Evolutionary conservation across 2,797 vertebrate genomes (phyloP).

Genomic region (Sternarchorhynchus goeldii): DNA sequence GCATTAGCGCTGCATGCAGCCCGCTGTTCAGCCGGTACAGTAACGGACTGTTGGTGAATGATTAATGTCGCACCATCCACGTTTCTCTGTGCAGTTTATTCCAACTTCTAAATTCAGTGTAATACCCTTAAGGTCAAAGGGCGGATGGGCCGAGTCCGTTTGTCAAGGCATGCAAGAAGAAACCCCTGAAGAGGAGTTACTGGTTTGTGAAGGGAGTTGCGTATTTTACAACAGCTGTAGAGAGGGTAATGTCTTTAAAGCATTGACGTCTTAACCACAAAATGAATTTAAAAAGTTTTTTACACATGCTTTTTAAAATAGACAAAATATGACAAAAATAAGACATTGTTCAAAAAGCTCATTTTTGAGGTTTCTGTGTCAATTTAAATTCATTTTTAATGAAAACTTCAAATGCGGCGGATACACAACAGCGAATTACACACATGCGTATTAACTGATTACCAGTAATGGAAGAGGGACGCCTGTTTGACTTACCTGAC

Average conservation of each 20-base stretch:
- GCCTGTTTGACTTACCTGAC: constrained; percentile 37
- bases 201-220: too few species aligned
- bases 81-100: constrained; percentile 48
- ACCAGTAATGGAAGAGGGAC: neutral
- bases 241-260: too few species aligned
- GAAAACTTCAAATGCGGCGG: neutral
- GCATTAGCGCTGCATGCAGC: constrained; percentile 15
- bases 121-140: neutral
- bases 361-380: too few species aligned
- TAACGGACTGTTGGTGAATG: constrained; percentile 74
- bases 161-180: neutral
- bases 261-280: too few species aligned
- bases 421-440: neutral
- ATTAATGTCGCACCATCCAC: constrained; percentile 69
- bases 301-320: too few species aligned
- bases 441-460: neutral
- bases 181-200: neutral
- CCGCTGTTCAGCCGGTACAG: constrained; percentile 38
- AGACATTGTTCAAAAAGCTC: too few species aligned
- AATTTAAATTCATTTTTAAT: too few species aligned
- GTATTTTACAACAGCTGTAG: too few species aligned
- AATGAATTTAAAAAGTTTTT: too few species aligned
- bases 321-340: too few species aligned
- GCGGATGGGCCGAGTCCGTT: neutral
- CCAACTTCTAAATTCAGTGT: constrained; percentile 21